Percentiles rank a stretch among this genome's conserved stretches.
phyloP scores from a whole-genome alignment of 1,140 invertebrate genomes.

The Agraylea sexmaculata region DNA sequence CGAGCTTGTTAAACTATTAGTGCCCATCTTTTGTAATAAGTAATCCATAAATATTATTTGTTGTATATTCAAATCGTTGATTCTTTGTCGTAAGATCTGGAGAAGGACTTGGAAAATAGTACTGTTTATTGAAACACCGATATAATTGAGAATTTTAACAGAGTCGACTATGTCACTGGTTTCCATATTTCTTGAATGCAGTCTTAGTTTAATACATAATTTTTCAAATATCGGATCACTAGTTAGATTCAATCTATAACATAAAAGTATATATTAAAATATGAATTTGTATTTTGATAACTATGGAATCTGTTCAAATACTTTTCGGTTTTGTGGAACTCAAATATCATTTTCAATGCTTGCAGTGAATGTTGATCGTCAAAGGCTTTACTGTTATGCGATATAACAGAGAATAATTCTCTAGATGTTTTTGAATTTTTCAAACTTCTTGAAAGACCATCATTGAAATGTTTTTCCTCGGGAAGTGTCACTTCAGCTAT shows the following conservation, averaged over 20 bases:
- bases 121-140: slow-evolving; percentile 42
- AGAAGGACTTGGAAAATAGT: slow-evolving; percentile 47
- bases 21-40: slow-evolving; percentile 34
- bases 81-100: slow-evolving; percentile 44
- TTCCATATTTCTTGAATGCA: slow-evolving; percentile 38
- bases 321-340: slow-evolving; percentile 9
- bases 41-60: slow-evolving; percentile 50
- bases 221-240: slow-evolving; percentile 31
- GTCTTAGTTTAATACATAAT: slow-evolving; percentile 40
- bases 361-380: slow-evolving; percentile 12
- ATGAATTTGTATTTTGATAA: slow-evolving; percentile 22
- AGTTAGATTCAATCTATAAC: slow-evolving; percentile 20
- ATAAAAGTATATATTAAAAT: neutral
- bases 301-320: slow-evolving; percentile 14
- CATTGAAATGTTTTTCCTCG: no score
- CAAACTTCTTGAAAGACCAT: no score
- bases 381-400: slow-evolving; percentile 9
- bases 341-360: slow-evolving; percentile 10
- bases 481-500: no score
- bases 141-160: slow-evolving; percentile 42
- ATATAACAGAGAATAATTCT: slow-evolving; percentile 10
- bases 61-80: slow-evolving; percentile 45
- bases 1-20: slow-evolving; percentile 44
- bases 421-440: slow-evolving; percentile 4
- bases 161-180: slow-evolving; percentile 40